Evolutionary conservation across 2,888 invertebrate species (phyloP), one percentile per base, ranked within the genome.

Genomic region (Mimumesa dahlbomi): DNA sequence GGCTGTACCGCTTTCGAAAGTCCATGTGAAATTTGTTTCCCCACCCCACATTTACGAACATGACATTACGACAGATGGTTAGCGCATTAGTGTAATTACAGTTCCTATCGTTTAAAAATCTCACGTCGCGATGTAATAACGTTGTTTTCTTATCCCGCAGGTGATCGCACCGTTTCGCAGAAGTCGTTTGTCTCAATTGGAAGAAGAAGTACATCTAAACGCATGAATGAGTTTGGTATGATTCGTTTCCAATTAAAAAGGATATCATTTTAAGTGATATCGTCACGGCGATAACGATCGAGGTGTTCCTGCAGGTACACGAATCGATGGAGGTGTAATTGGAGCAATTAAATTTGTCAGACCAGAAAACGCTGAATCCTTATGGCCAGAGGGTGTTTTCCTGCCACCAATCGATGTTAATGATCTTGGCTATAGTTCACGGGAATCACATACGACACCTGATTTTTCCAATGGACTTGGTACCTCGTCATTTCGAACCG

Each of bases 341-440:
- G n/a, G n/a, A n/a, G n/a, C n/a, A n/a, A n/a, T n/a, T n/a, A n/a
- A n/a, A n/a, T 34, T 59, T n/a, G 62, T 72, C 11, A 73, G 58
- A 25, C 57, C 77, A 7, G 59, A 46, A 59, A 80, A 72, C 59
- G 91, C 91, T 0, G 92, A 92, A 78, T 90, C 91, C 0, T 83
- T 92, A 29, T 92, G 92, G 92, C 92, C 92, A 0, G 90, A 91
- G 49, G 92, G 92, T 0, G 87, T 92, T 29, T 92, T 91, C 78
- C 73, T 92, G 53, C 91, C 92, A 2, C 91, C 92, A 0, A 69
- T 90, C 13, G 82, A 84, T 48, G 84, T 90, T 84, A 72, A 90
- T 16, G 82, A 91, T 42, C 86, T 90, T 21, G 79, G 88, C 11
- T 90, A 90, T 50, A 84, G 87, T 59, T 85, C 87, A 4, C 86